These are phyloP conservation scores for Corydoras sp. DNA, from an alignment of 2,113 vertebrate genomes.

Conservation along the genomic window DNA sequence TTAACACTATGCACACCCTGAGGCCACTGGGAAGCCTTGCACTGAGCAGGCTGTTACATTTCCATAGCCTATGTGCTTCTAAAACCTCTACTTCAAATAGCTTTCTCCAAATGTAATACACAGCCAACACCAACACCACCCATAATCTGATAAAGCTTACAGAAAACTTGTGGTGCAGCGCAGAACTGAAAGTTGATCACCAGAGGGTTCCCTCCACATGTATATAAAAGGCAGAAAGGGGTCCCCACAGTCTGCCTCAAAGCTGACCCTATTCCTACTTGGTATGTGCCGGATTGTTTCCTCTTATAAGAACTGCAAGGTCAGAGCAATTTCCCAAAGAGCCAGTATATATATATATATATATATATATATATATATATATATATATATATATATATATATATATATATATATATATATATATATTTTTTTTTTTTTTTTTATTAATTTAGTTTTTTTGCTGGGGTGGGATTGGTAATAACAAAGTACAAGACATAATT, in stretches of 20 bases:
- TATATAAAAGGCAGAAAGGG: slow-evolving; percentile 36
- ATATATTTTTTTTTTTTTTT: no score
- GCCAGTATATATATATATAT: no score
- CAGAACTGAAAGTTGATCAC: slow-evolving; percentile 32
- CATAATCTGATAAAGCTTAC: slow-evolving; percentile 13
- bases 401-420: no score
- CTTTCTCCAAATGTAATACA: slow-evolving; percentile 20
- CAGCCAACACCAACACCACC: slow-evolving; percentile 13
- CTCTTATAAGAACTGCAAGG: slow-evolving; percentile 50
- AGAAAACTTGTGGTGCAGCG: slow-evolving; percentile 10
- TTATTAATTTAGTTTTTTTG: no score
- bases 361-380: no score
- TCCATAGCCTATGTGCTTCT: slow-evolving; percentile 23
- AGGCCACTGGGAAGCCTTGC: slow-evolving; percentile 20
- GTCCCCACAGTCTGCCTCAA: slow-evolving; percentile 51
- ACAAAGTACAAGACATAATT: no score
- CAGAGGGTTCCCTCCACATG: slow-evolving; percentile 38
- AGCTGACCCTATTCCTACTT: slow-evolving; percentile 44
- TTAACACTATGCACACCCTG: slow-evolving; percentile 21
- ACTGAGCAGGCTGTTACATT: slow-evolving; percentile 18
- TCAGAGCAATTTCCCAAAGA: slow-evolving; percentile 68
- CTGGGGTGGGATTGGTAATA: no score
- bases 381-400: no score
- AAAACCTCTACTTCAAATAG: slow-evolving; percentile 25
- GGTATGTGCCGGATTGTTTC: slow-evolving; percentile 59